A percentile compares a stretch with the other conserved stretches of the same genome.
Conservation (phyloP, 2,797 vertebrate species). For the Leptodactylus fallax region DNA sequence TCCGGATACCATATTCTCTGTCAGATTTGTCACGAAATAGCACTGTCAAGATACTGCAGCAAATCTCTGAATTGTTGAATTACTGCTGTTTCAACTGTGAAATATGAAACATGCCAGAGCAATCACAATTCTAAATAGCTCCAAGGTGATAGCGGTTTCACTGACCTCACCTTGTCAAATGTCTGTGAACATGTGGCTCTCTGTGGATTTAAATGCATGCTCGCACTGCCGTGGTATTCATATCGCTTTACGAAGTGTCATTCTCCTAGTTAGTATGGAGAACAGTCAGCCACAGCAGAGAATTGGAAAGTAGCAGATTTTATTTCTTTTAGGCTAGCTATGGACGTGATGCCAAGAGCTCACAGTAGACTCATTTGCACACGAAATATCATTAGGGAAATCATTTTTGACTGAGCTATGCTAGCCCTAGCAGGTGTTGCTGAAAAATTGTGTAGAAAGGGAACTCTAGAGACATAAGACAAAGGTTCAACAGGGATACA, state of each 20-base stretch:
- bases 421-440: constrained; percentile 40
- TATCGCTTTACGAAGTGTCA: constrained; percentile 21
- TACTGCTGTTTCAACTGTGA: constrained; percentile 26
- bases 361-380: constrained; percentile 42
- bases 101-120: constrained; percentile 33
- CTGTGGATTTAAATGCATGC: constrained; percentile 32
- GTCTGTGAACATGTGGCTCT: constrained; percentile 29
- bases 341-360: constrained; percentile 13
- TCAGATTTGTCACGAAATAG: constrained; percentile 24
- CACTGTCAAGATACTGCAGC: constrained; percentile 1
- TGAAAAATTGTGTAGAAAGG: constrained; percentile 6
- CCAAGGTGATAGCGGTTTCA: constrained; percentile 20
- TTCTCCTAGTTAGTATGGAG: constrained; percentile 44
- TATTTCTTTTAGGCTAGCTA: not conserved
- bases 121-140: constrained; percentile 41
- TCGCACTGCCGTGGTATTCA: constrained; percentile 26
- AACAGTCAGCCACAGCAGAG: constrained; percentile 43
- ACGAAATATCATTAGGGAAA: constrained; percentile 50
- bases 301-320: constrained; percentile 11
- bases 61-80: constrained; percentile 23
- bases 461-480: constrained; percentile 3
- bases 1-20: not conserved
- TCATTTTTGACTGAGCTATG: constrained; percentile 35
- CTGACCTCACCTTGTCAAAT: constrained; percentile 54
- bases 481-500: constrained; percentile 23